Evolutionary conservation across 92 coral and sea anemone species (phyloP).

Genomic region (Palythoa grandiflora): DNA sequence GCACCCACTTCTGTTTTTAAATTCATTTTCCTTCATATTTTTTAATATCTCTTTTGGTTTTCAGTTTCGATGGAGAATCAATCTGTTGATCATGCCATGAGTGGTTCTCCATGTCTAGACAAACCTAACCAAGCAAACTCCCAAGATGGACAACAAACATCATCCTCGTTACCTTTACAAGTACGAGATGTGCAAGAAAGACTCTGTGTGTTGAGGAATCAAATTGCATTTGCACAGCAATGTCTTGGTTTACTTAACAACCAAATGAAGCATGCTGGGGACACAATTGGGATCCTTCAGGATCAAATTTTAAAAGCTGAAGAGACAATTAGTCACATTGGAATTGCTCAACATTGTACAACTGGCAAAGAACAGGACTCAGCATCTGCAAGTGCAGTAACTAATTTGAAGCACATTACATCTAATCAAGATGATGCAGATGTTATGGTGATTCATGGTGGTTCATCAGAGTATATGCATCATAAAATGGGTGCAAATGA

Average conservation of each 20-base stretch:
- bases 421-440: conserved; percentile 26
- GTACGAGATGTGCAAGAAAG: conserved; percentile 76
- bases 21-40: background rate
- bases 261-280: conserved; percentile 93
- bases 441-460: conserved; percentile 4
- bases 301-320: conserved; percentile 86
- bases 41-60: background rate
- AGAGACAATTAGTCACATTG: conserved; percentile 66
- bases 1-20: too few species aligned
- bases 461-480: conserved; percentile 49
- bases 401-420: background rate
- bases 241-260: conserved; percentile 86
- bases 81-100: background rate
- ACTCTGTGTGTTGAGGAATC: conserved; percentile 75
- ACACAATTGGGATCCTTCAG: conserved; percentile 88
- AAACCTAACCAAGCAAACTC: background rate
- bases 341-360: conserved; percentile 16
- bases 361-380: conserved; percentile 29
- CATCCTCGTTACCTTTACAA: conserved; percentile 24
- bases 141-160: background rate
- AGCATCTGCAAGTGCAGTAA: background rate
- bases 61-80: conserved; percentile 17
- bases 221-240: conserved; percentile 90
- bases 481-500: conserved; percentile 56
- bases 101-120: background rate